A percentile compares a stretch with the other conserved stretches of the same genome.
phyloP scores from a whole-genome alignment of 92 coral and sea anemone species.

The Parazoanthus swiftii region DNA sequence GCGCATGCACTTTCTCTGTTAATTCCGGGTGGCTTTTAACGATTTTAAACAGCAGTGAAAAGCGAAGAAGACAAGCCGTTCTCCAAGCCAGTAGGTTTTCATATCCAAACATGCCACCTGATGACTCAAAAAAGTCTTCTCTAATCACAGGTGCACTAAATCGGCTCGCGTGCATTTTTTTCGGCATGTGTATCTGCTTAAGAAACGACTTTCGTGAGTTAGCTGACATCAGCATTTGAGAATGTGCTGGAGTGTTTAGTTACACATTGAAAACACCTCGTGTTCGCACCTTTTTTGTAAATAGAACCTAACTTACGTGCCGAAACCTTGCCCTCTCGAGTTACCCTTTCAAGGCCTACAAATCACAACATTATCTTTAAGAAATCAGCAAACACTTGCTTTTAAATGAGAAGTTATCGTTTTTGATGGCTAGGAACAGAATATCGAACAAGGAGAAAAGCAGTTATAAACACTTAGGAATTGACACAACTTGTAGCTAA shows the following conservation, averaged over 20 bases:
- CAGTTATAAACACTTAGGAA: background rate
- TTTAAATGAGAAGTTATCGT: background rate
- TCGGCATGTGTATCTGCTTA: background rate
- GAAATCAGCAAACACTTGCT: conserved; percentile 17
- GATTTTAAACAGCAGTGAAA: background rate
- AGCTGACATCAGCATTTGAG: background rate
- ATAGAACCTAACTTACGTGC: background rate
- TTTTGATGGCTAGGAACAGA: conserved; percentile 8
- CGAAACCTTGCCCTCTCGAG: background rate
- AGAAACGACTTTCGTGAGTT: conserved; percentile 3
- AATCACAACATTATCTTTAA: conserved; percentile 31
- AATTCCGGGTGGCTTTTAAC: conserved; percentile 12
- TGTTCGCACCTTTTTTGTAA: conserved; percentile 34
- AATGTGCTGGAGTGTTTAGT: background rate
- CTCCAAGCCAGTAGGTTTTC: background rate
- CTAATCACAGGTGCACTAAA: conserved; percentile 19
- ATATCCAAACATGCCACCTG: conserved; percentile 83
- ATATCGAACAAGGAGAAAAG: background rate
- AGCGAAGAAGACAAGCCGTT: background rate
- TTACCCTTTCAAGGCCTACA: conserved; percentile 29
- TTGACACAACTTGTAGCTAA: background rate
- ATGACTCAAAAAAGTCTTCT: conserved; percentile 12
- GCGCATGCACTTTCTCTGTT: background rate
- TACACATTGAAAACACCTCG: conserved; percentile 35
- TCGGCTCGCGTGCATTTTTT: background rate